Conservation (phyloP, 1,140 invertebrate genomes). For the Rhopalosiphum maidis region DNA sequence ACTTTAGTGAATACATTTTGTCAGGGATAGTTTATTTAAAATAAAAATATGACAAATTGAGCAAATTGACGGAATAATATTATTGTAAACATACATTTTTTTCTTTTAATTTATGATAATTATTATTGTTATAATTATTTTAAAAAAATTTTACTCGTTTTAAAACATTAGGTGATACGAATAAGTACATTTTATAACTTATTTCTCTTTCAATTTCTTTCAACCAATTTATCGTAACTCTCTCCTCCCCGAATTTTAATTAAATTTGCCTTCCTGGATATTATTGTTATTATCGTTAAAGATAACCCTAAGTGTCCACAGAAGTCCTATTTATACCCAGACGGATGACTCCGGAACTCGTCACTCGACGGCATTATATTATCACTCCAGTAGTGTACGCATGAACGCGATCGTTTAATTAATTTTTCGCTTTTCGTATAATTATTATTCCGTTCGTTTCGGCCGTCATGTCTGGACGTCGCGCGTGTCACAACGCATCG, state of each 20-base stretch:
- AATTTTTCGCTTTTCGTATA: background rate
- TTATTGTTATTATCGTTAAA: background rate
- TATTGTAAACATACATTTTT: background rate
- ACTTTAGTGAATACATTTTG: too few species aligned
- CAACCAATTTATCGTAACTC: too few species aligned
- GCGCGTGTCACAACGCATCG: background rate
- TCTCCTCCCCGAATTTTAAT: too few species aligned
- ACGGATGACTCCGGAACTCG: background rate
- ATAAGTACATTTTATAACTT: too few species aligned
- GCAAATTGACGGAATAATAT: background rate
- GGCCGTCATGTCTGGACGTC: background rate
- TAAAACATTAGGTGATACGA: too few species aligned
- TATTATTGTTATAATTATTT: too few species aligned
- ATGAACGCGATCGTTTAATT: background rate
- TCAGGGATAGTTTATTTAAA: background rate
- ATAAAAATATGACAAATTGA: background rate
- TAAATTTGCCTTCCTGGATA: too few species aligned
- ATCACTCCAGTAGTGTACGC: background rate
- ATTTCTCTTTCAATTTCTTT: too few species aligned
- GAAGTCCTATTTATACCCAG: background rate
- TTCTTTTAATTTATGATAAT: background rate
- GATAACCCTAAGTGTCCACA: background rate
- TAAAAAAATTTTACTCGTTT: too few species aligned
- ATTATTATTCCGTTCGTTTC: background rate
- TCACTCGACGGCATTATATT: background rate